Evolutionary conservation across 2,888 invertebrate genomes (phyloP).

Genomic region (Glaucopsyche alexis): DNA sequence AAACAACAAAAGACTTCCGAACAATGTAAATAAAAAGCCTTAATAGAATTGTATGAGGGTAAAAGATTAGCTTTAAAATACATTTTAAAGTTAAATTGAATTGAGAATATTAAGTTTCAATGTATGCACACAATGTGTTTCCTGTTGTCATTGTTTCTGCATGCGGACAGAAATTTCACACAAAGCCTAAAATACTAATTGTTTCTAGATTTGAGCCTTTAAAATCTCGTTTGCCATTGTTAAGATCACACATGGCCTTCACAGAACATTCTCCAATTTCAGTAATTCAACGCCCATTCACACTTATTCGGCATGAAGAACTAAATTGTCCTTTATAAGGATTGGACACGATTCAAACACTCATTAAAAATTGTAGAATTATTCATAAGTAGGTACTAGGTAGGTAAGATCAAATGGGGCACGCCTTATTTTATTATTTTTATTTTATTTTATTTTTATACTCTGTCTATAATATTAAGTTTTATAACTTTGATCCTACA

Average conservation of each 20-base stretch:
- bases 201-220: slow-evolving; percentile 3
- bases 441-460: no score
- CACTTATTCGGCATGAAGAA: slow-evolving; percentile 5
- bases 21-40: background rate
- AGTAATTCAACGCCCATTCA: slow-evolving; percentile 1
- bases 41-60: background rate
- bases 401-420: no score
- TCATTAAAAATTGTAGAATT: no score
- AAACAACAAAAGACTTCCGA: slow-evolving; percentile 13
- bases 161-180: background rate
- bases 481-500: no score
- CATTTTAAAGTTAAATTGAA: background rate
- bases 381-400: no score
- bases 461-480: no score
- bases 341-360: background rate
- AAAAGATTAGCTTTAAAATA: background rate
- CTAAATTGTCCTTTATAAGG: background rate
- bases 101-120: background rate
- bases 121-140: background rate
- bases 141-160: background rate
- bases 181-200: slow-evolving; percentile 10
- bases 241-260: background rate
- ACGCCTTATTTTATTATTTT: no score
- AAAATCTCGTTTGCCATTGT: background rate
- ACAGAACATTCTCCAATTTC: background rate